These are phyloP conservation scores for Hirtodrosophila trivittata DNA, from an alignment of 2,888 invertebrate species.

Conservation along the genomic window DNA sequence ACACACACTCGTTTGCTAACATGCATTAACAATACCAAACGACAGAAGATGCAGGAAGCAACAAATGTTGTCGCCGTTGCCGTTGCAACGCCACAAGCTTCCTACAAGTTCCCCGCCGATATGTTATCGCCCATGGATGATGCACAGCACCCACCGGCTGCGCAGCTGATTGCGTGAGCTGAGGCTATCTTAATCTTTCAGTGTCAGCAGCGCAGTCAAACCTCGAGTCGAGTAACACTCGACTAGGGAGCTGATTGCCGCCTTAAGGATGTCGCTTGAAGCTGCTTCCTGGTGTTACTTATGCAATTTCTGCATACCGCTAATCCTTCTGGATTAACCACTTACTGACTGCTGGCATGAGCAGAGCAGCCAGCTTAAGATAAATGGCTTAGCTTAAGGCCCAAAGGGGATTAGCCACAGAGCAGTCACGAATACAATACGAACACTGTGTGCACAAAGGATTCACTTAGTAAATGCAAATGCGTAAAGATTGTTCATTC, in stretches of 20 bases:
- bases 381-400: slow-evolving; percentile 28
- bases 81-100: slow-evolving; percentile 46
- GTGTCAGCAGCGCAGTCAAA: slow-evolving; percentile 58
- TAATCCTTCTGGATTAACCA: slow-evolving; percentile 35
- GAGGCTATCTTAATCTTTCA: slow-evolving; percentile 64
- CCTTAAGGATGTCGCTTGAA: slow-evolving; percentile 35
- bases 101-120: slow-evolving; percentile 56
- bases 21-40: slow-evolving; percentile 52
- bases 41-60: slow-evolving; percentile 77
- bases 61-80: slow-evolving; percentile 50
- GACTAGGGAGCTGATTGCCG: background rate
- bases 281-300: slow-evolving; percentile 32
- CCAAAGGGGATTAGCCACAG: background rate
- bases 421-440: background rate
- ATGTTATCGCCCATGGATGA: slow-evolving; percentile 52
- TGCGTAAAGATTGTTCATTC: no score
- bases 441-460: background rate
- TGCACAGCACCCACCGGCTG: slow-evolving; percentile 49
- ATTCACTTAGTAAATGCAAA: background rate
- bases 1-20: slow-evolving; percentile 11
- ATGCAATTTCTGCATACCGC: slow-evolving; percentile 34
- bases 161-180: slow-evolving; percentile 59
- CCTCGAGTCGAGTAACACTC: slow-evolving; percentile 2
- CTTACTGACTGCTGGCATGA: slow-evolving; percentile 22
- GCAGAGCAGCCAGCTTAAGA: slow-evolving; percentile 1